These are phyloP conservation scores for Drosophila ezoana DNA, from an alignment of 2,888 invertebrate genomes.

Conservation along the genomic window DNA sequence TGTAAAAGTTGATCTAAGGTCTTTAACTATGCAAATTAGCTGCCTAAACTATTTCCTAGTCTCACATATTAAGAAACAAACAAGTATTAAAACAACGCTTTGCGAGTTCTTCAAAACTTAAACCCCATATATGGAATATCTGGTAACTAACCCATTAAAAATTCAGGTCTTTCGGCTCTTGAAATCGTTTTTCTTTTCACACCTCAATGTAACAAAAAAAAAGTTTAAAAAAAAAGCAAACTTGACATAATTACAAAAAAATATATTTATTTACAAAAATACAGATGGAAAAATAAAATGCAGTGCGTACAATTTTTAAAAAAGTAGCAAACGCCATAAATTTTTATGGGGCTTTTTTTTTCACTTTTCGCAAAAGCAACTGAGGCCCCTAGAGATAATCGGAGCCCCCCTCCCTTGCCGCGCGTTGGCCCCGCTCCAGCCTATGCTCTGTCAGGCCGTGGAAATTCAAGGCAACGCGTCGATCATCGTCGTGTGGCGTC, in stretches of 20 bases:
- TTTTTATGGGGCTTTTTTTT: slow-evolving; percentile 50
- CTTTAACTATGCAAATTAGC: slow-evolving; percentile 46
- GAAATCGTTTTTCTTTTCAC: slow-evolving; percentile 46
- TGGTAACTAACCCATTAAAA: slow-evolving; percentile 38
- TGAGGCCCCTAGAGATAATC: slow-evolving; percentile 39
- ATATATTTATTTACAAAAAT: slow-evolving; percentile 39
- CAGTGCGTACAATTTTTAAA: slow-evolving; percentile 73
- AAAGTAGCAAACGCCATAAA: slow-evolving; percentile 69
- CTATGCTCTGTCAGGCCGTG: slow-evolving; percentile 36
- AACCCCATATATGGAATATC: neutral
- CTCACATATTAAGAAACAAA: neutral
- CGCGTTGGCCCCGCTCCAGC: neutral
- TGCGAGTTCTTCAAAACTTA: neutral
- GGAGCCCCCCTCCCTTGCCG: neutral
- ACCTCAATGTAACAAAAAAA: slow-evolving; percentile 46
- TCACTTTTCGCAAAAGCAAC: slow-evolving; percentile 23
- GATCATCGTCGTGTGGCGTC: slow-evolving; percentile 57
- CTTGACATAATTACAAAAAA: slow-evolving; percentile 76
- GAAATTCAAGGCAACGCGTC: slow-evolving; percentile 59
- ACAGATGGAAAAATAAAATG: slow-evolving; percentile 52
- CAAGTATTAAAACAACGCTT: no score
- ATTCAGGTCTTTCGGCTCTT: slow-evolving; percentile 53
- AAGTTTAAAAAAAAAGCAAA: slow-evolving; percentile 64
- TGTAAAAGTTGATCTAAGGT: slow-evolving; percentile 24
- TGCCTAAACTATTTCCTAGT: slow-evolving; percentile 2